Conservation (phyloP, 2,888 invertebrate species). For the Lymantria monacha region DNA sequence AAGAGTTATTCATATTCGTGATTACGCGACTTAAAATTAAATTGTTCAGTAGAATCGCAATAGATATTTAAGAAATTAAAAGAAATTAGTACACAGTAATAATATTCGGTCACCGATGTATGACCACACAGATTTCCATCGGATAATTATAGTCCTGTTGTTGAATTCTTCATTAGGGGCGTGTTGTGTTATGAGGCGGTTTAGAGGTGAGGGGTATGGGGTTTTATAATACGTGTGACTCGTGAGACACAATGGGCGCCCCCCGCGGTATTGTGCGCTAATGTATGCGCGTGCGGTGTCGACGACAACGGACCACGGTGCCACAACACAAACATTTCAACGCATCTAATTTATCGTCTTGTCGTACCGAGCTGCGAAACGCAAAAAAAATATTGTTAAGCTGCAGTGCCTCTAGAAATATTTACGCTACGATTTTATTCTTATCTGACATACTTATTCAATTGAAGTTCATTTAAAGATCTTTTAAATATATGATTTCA, state of each 20-base stretch:
- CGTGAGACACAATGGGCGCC: slow-evolving; percentile 67
- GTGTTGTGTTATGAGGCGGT: slow-evolving; percentile 34
- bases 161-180: slow-evolving; percentile 71
- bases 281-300: slow-evolving; percentile 69
- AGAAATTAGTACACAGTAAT: slow-evolving; percentile 3
- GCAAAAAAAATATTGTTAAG: slow-evolving; percentile 74
- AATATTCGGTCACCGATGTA: slow-evolving; percentile 6
- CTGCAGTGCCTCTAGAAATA: slow-evolving; percentile 32
- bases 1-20: no score
- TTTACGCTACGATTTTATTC: background rate
- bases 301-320: slow-evolving; percentile 55
- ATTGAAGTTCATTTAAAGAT: no score
- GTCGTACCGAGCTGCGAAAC: slow-evolving; percentile 55
- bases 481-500: no score
- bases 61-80: no score
- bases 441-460: background rate
- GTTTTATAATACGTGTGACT: slow-evolving; percentile 46
- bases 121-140: slow-evolving; percentile 60
- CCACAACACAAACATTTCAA: slow-evolving; percentile 79
- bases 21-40: no score
- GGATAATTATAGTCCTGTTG: slow-evolving; percentile 68
- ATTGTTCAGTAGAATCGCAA: no score
- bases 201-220: slow-evolving; percentile 21
- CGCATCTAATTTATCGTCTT: slow-evolving; percentile 77
- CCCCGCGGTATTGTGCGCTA: slow-evolving; percentile 71